Conservation (phyloP, 2,797 vertebrate genomes). For the Pelochelys cantorii region DNA sequence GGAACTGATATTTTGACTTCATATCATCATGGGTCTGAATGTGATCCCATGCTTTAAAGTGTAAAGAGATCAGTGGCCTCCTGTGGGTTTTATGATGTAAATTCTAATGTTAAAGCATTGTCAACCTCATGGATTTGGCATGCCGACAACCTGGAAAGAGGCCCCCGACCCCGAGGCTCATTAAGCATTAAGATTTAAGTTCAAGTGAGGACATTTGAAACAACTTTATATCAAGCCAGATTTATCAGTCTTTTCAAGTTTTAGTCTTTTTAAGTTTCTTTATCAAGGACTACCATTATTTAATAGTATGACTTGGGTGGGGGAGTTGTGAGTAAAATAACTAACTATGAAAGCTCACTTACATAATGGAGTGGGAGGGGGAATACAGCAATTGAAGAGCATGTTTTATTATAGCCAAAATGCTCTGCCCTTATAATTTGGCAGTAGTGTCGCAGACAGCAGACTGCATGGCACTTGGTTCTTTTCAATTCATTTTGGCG, state of each 20-base stretch:
- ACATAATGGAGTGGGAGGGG: not conserved
- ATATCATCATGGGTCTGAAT: conserved; percentile 28
- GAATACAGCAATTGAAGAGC: not conserved
- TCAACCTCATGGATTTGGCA: conserved; percentile 70
- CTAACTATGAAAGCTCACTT: not conserved
- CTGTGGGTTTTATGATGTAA: conserved; percentile 10
- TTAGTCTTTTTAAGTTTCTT: not conserved
- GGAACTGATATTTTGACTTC: conserved; percentile 40
- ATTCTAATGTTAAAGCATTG: conserved; percentile 70
- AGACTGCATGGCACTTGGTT: not conserved
- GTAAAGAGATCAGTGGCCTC: conserved; percentile 33
- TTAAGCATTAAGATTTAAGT: conserved; percentile 75
- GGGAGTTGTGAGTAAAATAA: not conserved
- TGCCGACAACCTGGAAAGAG: conserved; percentile 67
- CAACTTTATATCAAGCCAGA: conserved; percentile 41
- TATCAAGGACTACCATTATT: not conserved
- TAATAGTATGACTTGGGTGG: conserved; percentile 1
- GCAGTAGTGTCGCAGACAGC: not conserved
- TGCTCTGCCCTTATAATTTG: not conserved
- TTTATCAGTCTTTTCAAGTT: conserved; percentile 36
- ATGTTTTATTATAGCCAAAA: conserved; percentile 22
- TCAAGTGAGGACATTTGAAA: conserved; percentile 78
- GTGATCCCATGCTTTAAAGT: conserved; percentile 32
- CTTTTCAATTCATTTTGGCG: conserved; percentile 6
- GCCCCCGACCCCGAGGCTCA: conserved; percentile 69